Evolutionary conservation across 2,888 invertebrate species (phyloP).

Genomic region (Cephus sareptanus): DNA sequence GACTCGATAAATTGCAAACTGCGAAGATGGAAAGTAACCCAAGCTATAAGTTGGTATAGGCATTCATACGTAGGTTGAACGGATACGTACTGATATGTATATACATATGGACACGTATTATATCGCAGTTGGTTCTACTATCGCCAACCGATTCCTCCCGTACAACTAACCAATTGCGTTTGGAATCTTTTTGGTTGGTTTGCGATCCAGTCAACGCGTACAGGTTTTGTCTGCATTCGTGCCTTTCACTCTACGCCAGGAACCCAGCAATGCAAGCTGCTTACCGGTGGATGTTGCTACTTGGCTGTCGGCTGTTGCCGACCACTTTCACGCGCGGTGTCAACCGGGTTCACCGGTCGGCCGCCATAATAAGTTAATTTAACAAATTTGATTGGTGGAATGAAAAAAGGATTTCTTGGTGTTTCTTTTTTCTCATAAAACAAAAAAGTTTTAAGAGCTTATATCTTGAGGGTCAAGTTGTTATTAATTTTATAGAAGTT

Average conservation of each 20-base stretch:
- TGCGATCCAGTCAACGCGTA: background rate
- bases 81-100: background rate
- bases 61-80: background rate
- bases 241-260: background rate
- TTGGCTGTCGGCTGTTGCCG: slow-evolving; percentile 14
- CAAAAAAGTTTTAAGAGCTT: background rate
- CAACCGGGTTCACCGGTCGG: slow-evolving; percentile 5
- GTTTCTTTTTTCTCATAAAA: background rate
- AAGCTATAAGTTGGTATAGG: background rate
- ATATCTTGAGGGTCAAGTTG: background rate
- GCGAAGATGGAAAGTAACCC: background rate
- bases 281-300: background rate
- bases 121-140: background rate
- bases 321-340: slow-evolving; percentile 45
- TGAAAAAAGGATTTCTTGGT: background rate
- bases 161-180: background rate
- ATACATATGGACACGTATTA: background rate
- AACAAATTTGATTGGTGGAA: background rate
- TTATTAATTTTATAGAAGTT: background rate
- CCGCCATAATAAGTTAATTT: slow-evolving; percentile 2
- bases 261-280: background rate
- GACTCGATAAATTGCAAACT: background rate
- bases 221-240: slow-evolving; percentile 1
- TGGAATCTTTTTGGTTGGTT: slow-evolving; percentile 1
- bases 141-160: background rate